Evolutionary conservation across 2,113 vertebrate genomes (phyloP).

Genomic region (Aegotheles bennettii): DNA sequence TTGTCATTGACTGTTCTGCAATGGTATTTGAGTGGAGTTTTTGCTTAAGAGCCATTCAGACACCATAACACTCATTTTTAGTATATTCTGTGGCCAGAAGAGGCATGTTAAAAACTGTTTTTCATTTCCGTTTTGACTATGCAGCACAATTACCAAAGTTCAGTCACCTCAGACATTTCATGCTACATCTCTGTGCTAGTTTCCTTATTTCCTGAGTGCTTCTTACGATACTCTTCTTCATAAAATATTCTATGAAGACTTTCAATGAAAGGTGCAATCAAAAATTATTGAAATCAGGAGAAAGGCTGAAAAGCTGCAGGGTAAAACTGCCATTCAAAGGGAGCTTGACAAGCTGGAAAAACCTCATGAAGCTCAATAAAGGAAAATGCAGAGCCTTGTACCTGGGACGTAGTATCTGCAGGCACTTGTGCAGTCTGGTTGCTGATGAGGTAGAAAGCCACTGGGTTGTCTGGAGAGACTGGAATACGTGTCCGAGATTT

Average conservation of each 20-base stretch:
- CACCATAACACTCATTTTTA: neutral
- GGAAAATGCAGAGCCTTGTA: neutral
- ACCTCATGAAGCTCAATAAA: neutral
- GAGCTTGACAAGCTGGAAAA: neutral
- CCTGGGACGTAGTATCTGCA: neutral
- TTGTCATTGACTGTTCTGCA: neutral
- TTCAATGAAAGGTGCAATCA: constrained; percentile 1
- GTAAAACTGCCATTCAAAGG: neutral
- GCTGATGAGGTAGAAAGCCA: neutral
- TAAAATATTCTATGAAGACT: neutral
- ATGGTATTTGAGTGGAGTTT: neutral
- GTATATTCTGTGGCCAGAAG: neutral
- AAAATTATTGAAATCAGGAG: neutral
- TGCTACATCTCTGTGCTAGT: neutral
- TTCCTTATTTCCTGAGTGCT: neutral
- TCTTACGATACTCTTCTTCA: neutral
- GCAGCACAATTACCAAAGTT: neutral
- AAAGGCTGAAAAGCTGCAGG: constrained; percentile 5
- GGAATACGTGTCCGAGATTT: neutral
- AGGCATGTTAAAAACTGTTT: neutral
- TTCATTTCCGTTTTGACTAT: neutral
- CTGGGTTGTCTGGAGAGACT: neutral
- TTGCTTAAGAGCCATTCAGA: neutral
- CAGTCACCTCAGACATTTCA: neutral
- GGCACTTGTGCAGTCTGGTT: neutral